A percentile compares a stretch with the other conserved stretches of the same genome.
phyloP scores from a whole-genome alignment of 2,113 vertebrate species.

The Lota lota region DNA sequence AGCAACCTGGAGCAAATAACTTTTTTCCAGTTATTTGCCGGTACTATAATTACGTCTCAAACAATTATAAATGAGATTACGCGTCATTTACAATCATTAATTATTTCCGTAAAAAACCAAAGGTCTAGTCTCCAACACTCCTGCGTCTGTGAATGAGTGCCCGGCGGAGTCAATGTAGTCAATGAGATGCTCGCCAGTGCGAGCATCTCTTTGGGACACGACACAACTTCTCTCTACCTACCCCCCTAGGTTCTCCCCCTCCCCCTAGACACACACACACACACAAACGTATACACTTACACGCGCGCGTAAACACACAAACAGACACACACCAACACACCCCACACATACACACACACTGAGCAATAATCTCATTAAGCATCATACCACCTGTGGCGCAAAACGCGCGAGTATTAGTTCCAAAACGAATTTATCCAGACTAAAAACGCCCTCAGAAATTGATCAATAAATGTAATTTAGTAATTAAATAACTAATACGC shows the following conservation, averaged over 20 bases:
- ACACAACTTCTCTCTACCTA: constrained; percentile 38
- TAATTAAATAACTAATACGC: too few species aligned
- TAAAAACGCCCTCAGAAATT: too few species aligned
- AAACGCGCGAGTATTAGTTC: constrained; percentile 26
- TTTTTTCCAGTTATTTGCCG: not conserved
- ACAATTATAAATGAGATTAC: not conserved
- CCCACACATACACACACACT: constrained; percentile 19
- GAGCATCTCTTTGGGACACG: constrained; percentile 47
- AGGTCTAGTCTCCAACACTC: not conserved
- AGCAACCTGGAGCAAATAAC: constrained; percentile 18
- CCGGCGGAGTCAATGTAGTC: not conserved
- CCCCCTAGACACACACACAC: constrained; percentile 19
- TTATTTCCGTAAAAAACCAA: not conserved
- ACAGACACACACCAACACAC: not conserved
- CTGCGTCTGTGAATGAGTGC: not conserved
- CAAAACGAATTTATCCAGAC: constrained; percentile 2
- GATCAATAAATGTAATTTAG: too few species aligned
- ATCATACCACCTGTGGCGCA: constrained; percentile 31
- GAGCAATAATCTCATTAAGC: constrained; percentile 63
- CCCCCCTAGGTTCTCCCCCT: constrained; percentile 38
- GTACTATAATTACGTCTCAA: not conserved
- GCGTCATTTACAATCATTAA: not conserved
- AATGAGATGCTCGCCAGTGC: constrained; percentile 12
- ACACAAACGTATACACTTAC: constrained; percentile 22
- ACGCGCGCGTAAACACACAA: not conserved